Percentiles rank a stretch among this genome's conserved stretches.
Evolutionary conservation across 2,888 invertebrate species (phyloP).

Genomic region (Leptopterna dolabrata): DNA sequence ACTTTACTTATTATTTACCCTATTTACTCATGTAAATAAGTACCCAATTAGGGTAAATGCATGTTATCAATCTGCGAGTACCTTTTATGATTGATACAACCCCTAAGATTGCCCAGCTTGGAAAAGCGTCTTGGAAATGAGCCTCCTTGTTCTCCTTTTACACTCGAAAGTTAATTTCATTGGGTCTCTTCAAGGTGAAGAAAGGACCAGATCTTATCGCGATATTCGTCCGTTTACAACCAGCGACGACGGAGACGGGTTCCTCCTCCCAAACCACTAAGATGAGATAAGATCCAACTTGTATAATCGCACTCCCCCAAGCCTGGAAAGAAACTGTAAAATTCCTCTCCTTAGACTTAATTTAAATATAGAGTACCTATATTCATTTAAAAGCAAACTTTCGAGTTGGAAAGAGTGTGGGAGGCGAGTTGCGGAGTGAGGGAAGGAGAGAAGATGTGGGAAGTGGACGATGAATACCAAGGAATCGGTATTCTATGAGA

Average conservation of each 20-base stretch:
- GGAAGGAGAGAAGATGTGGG: slow-evolving; percentile 31
- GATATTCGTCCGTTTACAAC: background rate
- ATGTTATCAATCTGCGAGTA: too few species aligned
- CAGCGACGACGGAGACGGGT: background rate
- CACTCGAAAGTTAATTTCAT: background rate
- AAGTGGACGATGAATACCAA: slow-evolving; percentile 58
- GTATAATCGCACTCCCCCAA: slow-evolving; percentile 34
- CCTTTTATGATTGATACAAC: too few species aligned
- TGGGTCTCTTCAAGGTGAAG: background rate
- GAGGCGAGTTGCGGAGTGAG: background rate
- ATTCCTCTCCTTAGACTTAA: slow-evolving; percentile 31
- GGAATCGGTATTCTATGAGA: slow-evolving; percentile 59
- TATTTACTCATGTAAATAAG: too few species aligned
- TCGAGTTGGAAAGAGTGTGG: slow-evolving; percentile 1
- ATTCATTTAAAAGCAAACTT: slow-evolving; percentile 48
- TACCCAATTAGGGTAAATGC: too few species aligned
- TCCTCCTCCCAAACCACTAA: background rate
- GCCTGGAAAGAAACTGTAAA: slow-evolving; percentile 38
- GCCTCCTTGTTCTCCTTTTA: background rate
- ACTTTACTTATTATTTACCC: too few species aligned
- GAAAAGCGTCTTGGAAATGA: too few species aligned
- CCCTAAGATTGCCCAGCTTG: too few species aligned
- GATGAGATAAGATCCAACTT: slow-evolving; percentile 17
- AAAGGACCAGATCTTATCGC: background rate
- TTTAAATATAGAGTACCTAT: slow-evolving; percentile 48